Base-by-base conservation (phyloP, 2,888 invertebrate species). In the Tetranychus truncatus region DNA sequence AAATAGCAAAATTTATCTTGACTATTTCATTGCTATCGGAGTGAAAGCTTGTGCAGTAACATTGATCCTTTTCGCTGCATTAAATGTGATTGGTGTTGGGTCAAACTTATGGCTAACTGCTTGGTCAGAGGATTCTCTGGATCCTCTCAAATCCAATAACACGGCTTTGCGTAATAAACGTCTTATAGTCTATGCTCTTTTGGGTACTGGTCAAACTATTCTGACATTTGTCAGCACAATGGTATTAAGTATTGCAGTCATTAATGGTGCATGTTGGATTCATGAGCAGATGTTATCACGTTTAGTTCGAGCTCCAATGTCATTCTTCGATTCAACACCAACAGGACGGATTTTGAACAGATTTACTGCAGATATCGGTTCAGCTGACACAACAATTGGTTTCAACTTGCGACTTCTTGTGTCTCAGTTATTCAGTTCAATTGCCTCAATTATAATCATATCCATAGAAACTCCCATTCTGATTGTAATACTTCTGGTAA, bases 1-100 rank as follows among this genome's bases (percentile, higher is more conserved):
- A 20, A 77, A 77, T 72, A 65, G 45, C n/a, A 20, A n/a, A 4
- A 74, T 78, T n/a, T 78, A 77, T 55, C 24, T 66, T 1, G 24
- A 72, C 8, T 78, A 77, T 71, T 73, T 78, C 24, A 73, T 74
- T 21, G 75, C 76, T 15, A 72, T 77, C 18, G 69, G 72, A 15
- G 7, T 77, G 80, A 82, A 76, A 83, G 84, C 80, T 80, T 81
- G 85, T 85, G 86, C 85, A 84, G 80, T 76, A 24, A 45, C 71
- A 46, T 72, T 93, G 75, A 1, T 71, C 1, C 71, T 44, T 6
- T 46, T 73, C 6, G 8, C 66, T n/a, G 66, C 15, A 20, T 8
- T 45, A 7, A 66, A 11, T 75, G 21, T 65, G 5, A 72, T 76
- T n/a, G 65, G 46, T 45, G 20, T 80, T 9, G 77, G 76, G 6